phyloP scores from a whole-genome alignment of 1,140 invertebrate genomes.

The Bombus polaris region DNA sequence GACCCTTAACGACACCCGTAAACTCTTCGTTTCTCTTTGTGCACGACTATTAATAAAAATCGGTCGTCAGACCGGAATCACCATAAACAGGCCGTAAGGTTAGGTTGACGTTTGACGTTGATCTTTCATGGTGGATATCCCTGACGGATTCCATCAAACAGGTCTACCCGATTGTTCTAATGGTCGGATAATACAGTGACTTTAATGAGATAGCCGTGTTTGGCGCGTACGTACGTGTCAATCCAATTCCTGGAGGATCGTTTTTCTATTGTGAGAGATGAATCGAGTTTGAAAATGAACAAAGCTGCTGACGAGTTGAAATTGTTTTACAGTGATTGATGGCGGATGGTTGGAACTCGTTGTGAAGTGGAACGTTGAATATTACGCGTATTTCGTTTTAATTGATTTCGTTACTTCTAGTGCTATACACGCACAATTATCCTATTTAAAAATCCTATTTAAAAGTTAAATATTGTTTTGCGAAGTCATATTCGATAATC shows the following conservation, averaged over 20 bases:
- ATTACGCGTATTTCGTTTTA: background rate
- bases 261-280: too few species aligned
- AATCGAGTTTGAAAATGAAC: background rate
- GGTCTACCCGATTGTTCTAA: background rate
- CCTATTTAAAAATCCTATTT: too few species aligned
- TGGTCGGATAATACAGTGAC: background rate
- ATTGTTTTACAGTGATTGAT: background rate
- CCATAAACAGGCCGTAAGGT: background rate
- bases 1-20: constrained; percentile 31
- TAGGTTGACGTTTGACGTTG: background rate
- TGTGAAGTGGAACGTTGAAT: background rate
- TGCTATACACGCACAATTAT: background rate
- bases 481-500: too few species aligned
- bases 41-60: constrained; percentile 37
- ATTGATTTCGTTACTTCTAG: background rate
- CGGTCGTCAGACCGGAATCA: background rate
- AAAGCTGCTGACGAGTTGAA: background rate
- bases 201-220: background rate
- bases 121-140: too few species aligned
- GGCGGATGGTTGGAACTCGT: background rate
- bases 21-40: constrained; percentile 18
- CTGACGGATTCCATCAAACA: too few species aligned
- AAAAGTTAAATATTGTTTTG: too few species aligned
- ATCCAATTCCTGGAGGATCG: background rate
- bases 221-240: background rate